A percentile compares a stretch with the other conserved stretches of the same genome.
Evolutionary conservation across 2,797 vertebrate genomes (phyloP).

Genomic region (Cyprinella venusta): DNA sequence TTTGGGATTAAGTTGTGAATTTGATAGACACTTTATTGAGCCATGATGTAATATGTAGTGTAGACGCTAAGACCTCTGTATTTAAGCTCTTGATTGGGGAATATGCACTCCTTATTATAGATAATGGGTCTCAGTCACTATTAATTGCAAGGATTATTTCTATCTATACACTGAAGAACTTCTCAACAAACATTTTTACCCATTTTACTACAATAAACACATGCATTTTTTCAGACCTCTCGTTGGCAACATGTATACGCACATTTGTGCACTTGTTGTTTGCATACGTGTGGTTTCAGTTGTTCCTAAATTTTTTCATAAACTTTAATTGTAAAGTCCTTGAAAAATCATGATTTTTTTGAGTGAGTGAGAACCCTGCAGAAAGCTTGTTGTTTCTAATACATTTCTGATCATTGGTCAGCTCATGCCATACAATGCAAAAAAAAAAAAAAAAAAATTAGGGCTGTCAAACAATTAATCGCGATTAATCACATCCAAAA

Average conservation of each 20-base stretch:
- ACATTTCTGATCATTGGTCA: not conserved
- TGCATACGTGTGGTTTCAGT: not conserved
- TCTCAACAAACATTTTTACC: not conserved
- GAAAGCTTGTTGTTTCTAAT: no score
- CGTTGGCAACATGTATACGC: not conserved
- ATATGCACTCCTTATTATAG: not conserved
- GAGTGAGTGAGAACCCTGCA: no score
- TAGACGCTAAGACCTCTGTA: not conserved
- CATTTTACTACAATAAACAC: not conserved
- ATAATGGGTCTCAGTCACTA: not conserved
- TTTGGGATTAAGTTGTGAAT: not conserved
- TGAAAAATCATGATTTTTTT: no score
- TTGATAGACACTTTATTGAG: not conserved
- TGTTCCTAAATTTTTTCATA: no score
- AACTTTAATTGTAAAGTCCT: no score
- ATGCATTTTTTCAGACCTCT: not conserved
- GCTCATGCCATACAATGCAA: not conserved
- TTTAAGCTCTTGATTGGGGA: not conserved
- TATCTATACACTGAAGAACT: not conserved
- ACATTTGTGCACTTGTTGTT: not conserved
- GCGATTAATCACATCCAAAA: no score
- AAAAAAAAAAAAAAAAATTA: no score
- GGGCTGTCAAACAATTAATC: no score
- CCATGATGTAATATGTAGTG: not conserved
- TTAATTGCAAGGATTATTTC: not conserved